phyloP scores from a whole-genome alignment of 1,140 invertebrate species.

The Cheumatopsyche charites region DNA sequence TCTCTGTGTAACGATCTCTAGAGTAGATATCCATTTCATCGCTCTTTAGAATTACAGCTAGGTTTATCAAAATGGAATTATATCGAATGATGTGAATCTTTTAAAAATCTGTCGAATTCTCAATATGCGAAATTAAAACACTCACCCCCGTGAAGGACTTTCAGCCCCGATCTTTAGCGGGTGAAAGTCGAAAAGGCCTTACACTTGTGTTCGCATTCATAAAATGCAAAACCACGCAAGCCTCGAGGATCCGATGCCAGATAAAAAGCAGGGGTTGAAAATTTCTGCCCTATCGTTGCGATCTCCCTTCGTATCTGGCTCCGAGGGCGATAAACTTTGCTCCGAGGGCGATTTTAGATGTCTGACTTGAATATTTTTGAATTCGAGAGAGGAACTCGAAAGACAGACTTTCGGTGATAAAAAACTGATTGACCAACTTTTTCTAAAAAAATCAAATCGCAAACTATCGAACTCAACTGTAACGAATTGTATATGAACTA shows the following conservation, averaged over 20 bases:
- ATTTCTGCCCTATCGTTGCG: slow-evolving; percentile 39
- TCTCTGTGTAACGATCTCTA: too few species aligned
- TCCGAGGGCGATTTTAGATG: not conserved
- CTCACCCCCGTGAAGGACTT: too few species aligned
- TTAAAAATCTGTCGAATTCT: not conserved
- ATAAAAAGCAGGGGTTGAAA: slow-evolving; percentile 21
- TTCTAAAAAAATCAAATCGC: too few species aligned
- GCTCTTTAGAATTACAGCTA: too few species aligned
- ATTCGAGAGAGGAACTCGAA: not conserved
- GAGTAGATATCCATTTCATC: too few species aligned
- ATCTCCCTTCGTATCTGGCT: slow-evolving; percentile 30
- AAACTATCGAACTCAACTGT: too few species aligned
- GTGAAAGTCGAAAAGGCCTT: slow-evolving; percentile 46
- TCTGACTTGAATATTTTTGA: not conserved
- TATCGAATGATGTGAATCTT: too few species aligned
- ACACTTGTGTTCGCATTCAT: slow-evolving; percentile 43
- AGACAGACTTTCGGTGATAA: too few species aligned
- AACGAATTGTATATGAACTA: too few species aligned
- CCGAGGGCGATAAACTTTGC: not conserved
- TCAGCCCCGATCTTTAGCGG: not conserved
- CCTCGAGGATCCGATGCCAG: slow-evolving; percentile 36
- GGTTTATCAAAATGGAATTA: too few species aligned
- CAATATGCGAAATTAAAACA: not conserved
- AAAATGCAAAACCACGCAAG: slow-evolving; percentile 47
- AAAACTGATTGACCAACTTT: too few species aligned